phyloP scores from a whole-genome alignment of 2,888 invertebrate genomes.

The Parnassius orleans region DNA sequence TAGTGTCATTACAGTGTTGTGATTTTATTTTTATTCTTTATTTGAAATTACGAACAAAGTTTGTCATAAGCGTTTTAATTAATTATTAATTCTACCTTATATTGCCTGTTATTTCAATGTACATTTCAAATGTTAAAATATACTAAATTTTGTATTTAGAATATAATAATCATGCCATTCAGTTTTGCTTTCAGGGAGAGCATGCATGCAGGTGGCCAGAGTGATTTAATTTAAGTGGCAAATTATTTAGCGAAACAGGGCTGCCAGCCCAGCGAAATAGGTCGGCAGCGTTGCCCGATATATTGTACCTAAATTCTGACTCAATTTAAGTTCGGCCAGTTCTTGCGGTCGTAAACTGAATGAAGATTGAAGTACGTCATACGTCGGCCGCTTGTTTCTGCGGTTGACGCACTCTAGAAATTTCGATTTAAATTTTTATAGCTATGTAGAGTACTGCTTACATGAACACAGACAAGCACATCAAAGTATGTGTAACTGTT shows the following conservation, averaged over 20 bases:
- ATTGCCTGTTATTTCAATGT: too few species aligned
- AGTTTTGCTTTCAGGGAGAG: background rate
- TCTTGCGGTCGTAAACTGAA: constrained; percentile 3
- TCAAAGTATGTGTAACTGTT: too few species aligned
- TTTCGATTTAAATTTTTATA: too few species aligned
- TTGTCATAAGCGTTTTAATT: too few species aligned
- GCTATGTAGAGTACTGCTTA: too few species aligned
- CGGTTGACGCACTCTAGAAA: background rate
- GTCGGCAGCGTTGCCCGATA: background rate
- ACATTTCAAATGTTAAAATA: too few species aligned
- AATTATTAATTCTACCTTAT: too few species aligned
- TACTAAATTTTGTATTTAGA: background rate
- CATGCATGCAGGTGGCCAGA: background rate
- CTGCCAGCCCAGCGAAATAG: background rate
- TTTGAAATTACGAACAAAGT: too few species aligned
- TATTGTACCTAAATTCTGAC: constrained; percentile 4
- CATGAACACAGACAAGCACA: too few species aligned
- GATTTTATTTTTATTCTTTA: too few species aligned
- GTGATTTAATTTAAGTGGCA: background rate
- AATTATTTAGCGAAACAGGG: background rate
- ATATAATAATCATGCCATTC: background rate
- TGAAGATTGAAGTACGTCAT: constrained; percentile 4
- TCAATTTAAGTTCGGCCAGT: constrained; percentile 1
- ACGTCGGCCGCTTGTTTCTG: background rate
- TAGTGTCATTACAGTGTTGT: too few species aligned